Base-by-base conservation (phyloP, 23 tunicate genomes). In the Trididemnum miniatum region DNA sequence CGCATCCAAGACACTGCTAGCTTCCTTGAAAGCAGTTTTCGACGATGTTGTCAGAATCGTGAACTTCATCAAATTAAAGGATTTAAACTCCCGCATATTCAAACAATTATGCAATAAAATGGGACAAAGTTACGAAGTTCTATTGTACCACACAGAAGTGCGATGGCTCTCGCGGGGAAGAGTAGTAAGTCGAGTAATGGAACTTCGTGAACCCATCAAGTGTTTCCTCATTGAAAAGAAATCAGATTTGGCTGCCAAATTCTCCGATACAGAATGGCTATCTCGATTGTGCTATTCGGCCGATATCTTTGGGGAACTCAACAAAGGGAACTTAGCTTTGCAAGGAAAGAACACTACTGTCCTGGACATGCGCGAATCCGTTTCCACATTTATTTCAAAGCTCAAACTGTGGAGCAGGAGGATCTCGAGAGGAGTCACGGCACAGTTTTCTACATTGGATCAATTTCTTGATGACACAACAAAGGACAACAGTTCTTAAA, bases 381-480 rank as follows among this genome's bases (percentile, higher is more conserved):
- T 69, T 69, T 69, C 39, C 30, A 38, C 37, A 31, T 69, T 69
- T 69, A 69, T 69, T 38, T 29, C 9, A n/a, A 69, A 69, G 76
- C 76, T 69, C 76, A 69, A 69, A 69, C 76, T 69, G 76, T 69
- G 76, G 76, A 69, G 37, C 76, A 69, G 76, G 76, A 69, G 76
- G 38, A 69, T 69, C 38, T 69, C 38, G n/a, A 69, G 76, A n/a
- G 39, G 76, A 69, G 76, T 69, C n/a, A 38, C 32, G 76, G 76
- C 38, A 69, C 76, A 69, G 76, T 63, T 63, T 63, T 63, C 69
- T 63, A 63, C n/a, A 63, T 63, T 63, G n/a, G 25, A 63, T 63
- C 69, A 63, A 24, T 63, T 63, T 63, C 7, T 63, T 24, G 69
- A 63, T 63, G n/a, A 15, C n/a, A 63, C 69, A 25, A 63, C 25